Base-by-base conservation (phyloP, 1,140 invertebrate genomes). In the Trissolcus basalis region DNA sequence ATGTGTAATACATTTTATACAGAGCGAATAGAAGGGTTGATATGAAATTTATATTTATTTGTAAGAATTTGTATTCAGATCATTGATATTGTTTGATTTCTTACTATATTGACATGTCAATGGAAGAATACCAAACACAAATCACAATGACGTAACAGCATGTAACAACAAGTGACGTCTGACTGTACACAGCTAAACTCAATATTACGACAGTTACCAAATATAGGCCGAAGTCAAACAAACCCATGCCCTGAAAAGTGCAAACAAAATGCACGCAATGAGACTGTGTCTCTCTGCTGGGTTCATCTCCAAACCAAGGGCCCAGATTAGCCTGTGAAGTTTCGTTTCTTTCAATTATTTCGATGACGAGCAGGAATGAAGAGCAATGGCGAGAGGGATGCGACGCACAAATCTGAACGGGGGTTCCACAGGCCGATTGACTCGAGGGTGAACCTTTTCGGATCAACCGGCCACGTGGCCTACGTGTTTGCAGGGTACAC, bases 401-500 rank as follows among this genome's bases (percentile, higher is more conserved):
- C 74, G 44, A 72, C 60, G 69, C 60, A 54, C 65, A 74, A 78
- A 78, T 73, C 67, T 61, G 60, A 13, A 11, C 39, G 54, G 61
- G 68, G 67, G 60, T 58, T 48, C 44, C 43, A 35, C 53, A 63
- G 56, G 47, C 64, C 76, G 76, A 74, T 74, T 74, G 70, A 74
- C 77, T 71, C 77, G 67, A 63, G 77, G 73, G 73, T 70, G 68
- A 78, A 75, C 54, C 55, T 75, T 68, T 59, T 61, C 47, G 64
- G 77, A 81, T 82, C 80, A 74, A 78, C 36, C 55, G 61, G 85
- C 73, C 85, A 87, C 85, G 86, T 86, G 85, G 81, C 85, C 67
- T 78, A 69, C 80, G 84, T 87, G 83, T 87, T 87, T 86, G 83
- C 81, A 84, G 81, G 85, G 84, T 86, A 88, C 83, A 88, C 86